Conservation (phyloP, 2,888 invertebrate species). For the Rhopalosiphum nymphaeae region DNA sequence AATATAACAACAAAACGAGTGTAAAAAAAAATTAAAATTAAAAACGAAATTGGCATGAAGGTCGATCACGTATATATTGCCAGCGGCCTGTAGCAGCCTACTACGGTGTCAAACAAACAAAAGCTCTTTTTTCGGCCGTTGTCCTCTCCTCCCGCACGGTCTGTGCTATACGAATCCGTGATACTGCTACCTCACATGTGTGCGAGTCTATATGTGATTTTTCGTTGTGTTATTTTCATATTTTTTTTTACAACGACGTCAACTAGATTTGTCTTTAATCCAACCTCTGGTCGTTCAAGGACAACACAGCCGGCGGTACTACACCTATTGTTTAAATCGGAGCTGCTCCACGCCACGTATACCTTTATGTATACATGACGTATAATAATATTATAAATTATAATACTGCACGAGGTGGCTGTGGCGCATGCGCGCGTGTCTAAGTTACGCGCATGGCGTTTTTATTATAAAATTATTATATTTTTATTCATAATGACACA, state of each 20-base stretch:
- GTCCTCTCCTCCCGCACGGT: conserved; percentile 33
- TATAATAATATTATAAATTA: conserved; percentile 1
- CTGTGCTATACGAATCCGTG: conserved; percentile 36
- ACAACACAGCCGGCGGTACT: conserved; percentile 47
- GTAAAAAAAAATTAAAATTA: conserved; percentile 23
- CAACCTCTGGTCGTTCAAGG: conserved; percentile 63
- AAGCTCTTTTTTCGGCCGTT: conserved; percentile 58
- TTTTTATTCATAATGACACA: not conserved
- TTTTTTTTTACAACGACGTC: conserved; percentile 14
- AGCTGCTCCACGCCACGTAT: not conserved
- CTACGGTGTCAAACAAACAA: conserved; percentile 56
- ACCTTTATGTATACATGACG: not conserved
- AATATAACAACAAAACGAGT: conserved; percentile 40
- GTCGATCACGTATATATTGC: conserved; percentile 54
- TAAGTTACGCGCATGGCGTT: not conserved
- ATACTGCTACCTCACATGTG: not conserved
- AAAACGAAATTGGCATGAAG: conserved; percentile 60
- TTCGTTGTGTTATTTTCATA: not conserved
- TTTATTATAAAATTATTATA: not conserved
- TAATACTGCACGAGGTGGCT: not conserved
- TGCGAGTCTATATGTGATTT: not conserved
- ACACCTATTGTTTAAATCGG: conserved; percentile 60
- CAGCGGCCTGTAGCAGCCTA: not conserved
- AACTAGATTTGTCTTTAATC: conserved; percentile 59
- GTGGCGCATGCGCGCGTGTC: not conserved